Percentiles rank a stretch among this genome's conserved stretches.
Evolutionary conservation across 2,888 invertebrate genomes (phyloP).

Genomic region (Leptinotarsa juncta): DNA sequence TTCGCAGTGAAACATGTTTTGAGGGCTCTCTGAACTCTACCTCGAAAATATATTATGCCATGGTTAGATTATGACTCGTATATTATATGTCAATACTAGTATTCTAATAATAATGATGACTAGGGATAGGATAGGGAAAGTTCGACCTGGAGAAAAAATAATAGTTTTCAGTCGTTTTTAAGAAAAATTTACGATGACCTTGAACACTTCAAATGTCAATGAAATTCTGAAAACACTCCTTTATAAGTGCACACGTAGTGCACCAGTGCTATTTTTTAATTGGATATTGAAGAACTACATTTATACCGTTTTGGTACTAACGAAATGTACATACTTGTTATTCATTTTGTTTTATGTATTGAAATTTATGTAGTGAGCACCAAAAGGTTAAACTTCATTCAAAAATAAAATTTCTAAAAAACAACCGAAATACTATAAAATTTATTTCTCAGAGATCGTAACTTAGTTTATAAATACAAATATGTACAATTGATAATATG

Average conservation of each 20-base stretch:
- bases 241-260: neutral
- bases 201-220: neutral
- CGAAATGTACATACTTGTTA: neutral
- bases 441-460: conserved; percentile 38
- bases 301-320: neutral
- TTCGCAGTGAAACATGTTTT: no score
- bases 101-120: no score
- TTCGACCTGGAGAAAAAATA: conserved; percentile 1
- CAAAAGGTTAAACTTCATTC: neutral
- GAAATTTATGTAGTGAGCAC: neutral
- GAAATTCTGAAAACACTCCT: neutral
- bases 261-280: neutral
- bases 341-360: neutral
- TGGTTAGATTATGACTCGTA: no score
- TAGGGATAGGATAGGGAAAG: no score
- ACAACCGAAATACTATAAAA: conserved; percentile 41
- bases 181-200: neutral
- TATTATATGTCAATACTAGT: no score
- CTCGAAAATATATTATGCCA: no score
- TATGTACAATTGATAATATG: conserved; percentile 44
- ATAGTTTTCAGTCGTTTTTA: conserved; percentile 5
- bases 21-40: no score
- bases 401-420: conserved; percentile 13
- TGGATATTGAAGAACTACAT: neutral
- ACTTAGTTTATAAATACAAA: conserved; percentile 44